Conservation (phyloP, 2,113 vertebrate genomes). For the Daboia siamensis region DNA sequence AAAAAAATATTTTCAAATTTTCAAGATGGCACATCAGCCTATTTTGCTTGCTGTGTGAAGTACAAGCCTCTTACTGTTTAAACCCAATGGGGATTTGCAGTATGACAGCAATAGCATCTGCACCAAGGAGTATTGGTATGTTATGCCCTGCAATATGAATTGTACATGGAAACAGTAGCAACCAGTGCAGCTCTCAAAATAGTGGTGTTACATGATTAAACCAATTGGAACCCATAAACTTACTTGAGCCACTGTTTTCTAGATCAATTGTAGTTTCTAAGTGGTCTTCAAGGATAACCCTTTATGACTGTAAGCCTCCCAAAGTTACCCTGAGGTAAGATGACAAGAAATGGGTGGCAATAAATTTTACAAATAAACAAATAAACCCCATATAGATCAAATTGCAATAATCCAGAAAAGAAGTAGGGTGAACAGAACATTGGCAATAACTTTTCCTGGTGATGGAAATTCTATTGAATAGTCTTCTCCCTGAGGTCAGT, state of each 20-base stretch:
- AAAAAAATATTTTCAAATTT: neutral
- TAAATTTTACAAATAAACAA: neutral
- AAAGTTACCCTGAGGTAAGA: too few species aligned
- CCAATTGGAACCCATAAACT: neutral
- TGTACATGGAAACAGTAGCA: neutral
- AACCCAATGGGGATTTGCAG: neutral
- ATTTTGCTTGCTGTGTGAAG: neutral
- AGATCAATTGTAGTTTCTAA: neutral
- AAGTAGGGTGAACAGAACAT: neutral
- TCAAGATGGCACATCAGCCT: neutral
- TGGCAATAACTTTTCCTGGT: neutral
- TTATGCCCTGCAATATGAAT: neutral
- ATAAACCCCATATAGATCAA: neutral
- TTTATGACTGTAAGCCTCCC: neutral
- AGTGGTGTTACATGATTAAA: neutral
- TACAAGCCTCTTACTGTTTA: neutral
- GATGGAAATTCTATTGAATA: neutral
- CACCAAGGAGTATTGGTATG: neutral
- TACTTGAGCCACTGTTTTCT: neutral
- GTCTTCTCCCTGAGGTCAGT: neutral
- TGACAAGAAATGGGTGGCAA: neutral
- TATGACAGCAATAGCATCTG: neutral
- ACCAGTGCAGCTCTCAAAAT: neutral
- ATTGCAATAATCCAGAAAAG: neutral
- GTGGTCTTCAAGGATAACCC: neutral